Evolutionary conservation across 2,797 vertebrate species (phyloP).

Genomic region (Philypnodon macrostomus): DNA sequence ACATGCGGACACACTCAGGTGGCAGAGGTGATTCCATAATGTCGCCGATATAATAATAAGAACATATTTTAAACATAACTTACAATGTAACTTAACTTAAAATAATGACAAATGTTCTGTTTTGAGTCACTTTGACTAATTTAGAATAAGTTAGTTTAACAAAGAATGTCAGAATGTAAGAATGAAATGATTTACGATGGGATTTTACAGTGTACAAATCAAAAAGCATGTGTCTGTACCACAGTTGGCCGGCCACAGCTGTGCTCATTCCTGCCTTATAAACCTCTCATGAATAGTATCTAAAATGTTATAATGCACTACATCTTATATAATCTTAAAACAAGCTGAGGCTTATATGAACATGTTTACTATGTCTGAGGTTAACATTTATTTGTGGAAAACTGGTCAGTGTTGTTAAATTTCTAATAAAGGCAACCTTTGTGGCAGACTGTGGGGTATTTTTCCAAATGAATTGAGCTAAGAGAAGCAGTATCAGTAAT

Average conservation of each 20-base stretch:
- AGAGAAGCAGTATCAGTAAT: slow-evolving; percentile 13
- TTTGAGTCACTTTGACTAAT: too few species aligned
- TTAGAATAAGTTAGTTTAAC: too few species aligned
- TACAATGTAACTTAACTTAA: too few species aligned
- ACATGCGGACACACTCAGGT: too few species aligned
- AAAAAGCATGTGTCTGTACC: slow-evolving; percentile 18
- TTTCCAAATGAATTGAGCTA: slow-evolving; percentile 32
- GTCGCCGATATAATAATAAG: too few species aligned
- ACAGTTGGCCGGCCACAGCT: slow-evolving; percentile 19
- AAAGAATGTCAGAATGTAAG: too few species aligned
- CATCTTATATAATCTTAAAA: slow-evolving; percentile 30
- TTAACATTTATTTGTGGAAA: slow-evolving; percentile 54
- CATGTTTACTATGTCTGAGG: slow-evolving; percentile 54
- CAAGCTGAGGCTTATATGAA: slow-evolving; percentile 40
- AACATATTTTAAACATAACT: too few species aligned
- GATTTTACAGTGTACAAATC: too few species aligned
- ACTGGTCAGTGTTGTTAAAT: slow-evolving; percentile 47
- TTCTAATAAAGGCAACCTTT: slow-evolving; percentile 43
- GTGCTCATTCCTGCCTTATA: slow-evolving; percentile 33
- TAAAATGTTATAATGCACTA: slow-evolving; percentile 14
- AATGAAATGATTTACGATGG: too few species aligned
- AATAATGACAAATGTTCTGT: too few species aligned
- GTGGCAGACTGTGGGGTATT: slow-evolving; percentile 28
- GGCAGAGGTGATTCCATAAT: too few species aligned
- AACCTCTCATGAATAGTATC: slow-evolving; percentile 22